Base-by-base conservation (phyloP, 1,140 invertebrate species). In the Tyrophagus putrescentiae region DNA sequence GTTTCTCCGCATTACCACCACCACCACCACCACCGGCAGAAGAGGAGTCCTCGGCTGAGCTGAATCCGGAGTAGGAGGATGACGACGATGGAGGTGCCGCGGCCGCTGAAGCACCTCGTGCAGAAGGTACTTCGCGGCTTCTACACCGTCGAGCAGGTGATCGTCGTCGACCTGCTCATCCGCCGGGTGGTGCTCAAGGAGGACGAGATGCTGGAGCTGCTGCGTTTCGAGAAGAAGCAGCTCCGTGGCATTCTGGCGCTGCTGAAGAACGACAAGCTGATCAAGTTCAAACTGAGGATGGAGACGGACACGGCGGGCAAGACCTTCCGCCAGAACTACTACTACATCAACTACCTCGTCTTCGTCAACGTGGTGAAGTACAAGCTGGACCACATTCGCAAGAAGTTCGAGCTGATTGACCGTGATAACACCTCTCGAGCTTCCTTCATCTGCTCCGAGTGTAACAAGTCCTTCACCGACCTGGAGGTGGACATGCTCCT, bases 311-410 rank as follows among this genome's bases (percentile, higher is more conserved):
- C 80, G 3, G 91, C 96, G 76, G 87, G 88, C n/a, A 93, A 92
- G 77, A 87, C 88, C 21, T 90, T 91, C 68, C 87, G 91, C 79
- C 88, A 95, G 7, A 95, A 94, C 71, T 96, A 95, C 74, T 96
- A 95, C 72, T 96, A 92, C 68, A 95, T 97, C 63, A 94, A 94
- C 74, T 96, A 95, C 71, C 92, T 92, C 71, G 85, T 82, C 18
- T 95, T 96, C 75, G 91, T 97, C 3, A 97, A 97, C 77, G 88
- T 97, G 27, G 70, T 76, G 1, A 96, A 95, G 72, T 97, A 96
- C 71, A 95, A 96, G 76, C 73, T 97, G 66, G 91, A 96, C 75
- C 77, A 92, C 66, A 92, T 96, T 84, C 78, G 89, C 45, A 88
- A 92, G 68, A 83, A 89, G 69, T 84, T 97, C 78, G 92, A 97